Evolutionary conservation across 1,140 invertebrate genomes (phyloP), one percentile per base, ranked within the genome.

Genomic region (Dendrolimus punctatus): DNA sequence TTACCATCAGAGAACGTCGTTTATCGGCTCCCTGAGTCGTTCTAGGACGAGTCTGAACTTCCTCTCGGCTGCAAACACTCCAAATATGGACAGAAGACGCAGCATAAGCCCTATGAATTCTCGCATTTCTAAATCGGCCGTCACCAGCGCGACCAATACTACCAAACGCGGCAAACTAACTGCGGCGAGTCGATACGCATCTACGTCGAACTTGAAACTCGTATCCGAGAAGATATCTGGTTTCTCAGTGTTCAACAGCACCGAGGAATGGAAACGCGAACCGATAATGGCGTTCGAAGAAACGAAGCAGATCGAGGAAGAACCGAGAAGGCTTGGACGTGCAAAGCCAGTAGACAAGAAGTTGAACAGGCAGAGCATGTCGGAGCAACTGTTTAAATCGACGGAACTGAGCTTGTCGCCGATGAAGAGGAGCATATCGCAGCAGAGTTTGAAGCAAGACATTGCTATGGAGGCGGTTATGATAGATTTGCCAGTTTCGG

Each of bases 21-120:
- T 90, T 53, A 88, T 90, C 8, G 88, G 85, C 37, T 77, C 79
- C 4, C 66, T 90, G 44, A 84, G 88, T 0, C 76, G 89, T 5
- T 90, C 90, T 3, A 72, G 87, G 40, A 90, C 90, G 0, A 87
- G 88, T 5, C 63, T 90, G 0, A 76, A 86, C 64, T 60, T 85
- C 41, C 46, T 81, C 7, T 64, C 70, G 3, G 59, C 61, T 9
- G 52, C 57, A 0, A 75, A 70, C 55, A 76, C 79, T 3, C 76
- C 76, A 0, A 67, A 68, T 9, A 56, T 77, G 61, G 72, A 74
- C 41, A 53, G 81, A 36, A 53, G 80, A 0, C 55, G 76, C 0
- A 80, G 76, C 49, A 71, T 77, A 0, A 80, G 76, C 41, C 84
- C 80, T 0, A 60, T 6, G 6, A 39, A 51, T 8, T 8, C 55